Percentiles rank a stretch among this genome's conserved stretches.
Conservation (phyloP, 2,113 vertebrate species). For the Ariopsis seemanni region DNA sequence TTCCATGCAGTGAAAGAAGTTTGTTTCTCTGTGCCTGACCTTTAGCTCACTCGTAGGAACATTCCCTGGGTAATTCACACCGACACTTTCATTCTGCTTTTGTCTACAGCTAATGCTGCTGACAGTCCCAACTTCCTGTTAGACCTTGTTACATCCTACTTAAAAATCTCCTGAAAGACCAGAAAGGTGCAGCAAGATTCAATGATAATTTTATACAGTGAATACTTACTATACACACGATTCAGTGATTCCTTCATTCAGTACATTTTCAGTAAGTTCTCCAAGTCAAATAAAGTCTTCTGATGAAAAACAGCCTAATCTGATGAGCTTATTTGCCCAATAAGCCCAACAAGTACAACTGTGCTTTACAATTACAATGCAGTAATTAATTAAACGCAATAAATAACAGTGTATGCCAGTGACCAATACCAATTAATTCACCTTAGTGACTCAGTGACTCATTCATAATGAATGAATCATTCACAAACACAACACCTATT, state of each 20-base stretch:
- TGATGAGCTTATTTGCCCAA: not conserved
- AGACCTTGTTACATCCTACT: slow-evolving; percentile 43
- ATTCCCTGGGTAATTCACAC: slow-evolving; percentile 50
- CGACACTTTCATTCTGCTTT: slow-evolving; percentile 50
- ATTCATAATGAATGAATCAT: not conserved
- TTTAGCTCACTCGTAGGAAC: slow-evolving; percentile 59
- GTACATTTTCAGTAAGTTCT: not conserved
- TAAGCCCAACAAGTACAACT: not conserved
- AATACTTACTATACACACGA: not conserved
- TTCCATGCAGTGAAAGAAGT: slow-evolving; percentile 36
- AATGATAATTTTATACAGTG: slow-evolving; percentile 5
- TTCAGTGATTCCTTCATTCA: not conserved
- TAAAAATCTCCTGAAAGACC: slow-evolving; percentile 41
- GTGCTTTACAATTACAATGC: not conserved
- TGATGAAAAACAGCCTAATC: not conserved
- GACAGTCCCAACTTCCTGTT: slow-evolving; percentile 26
- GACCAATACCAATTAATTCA: not conserved
- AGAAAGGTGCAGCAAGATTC: slow-evolving; percentile 1
- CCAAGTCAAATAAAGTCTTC: not conserved
- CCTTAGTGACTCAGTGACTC: not conserved
- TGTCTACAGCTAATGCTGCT: slow-evolving; percentile 48
- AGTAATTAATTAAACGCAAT: too few relatives aligned
- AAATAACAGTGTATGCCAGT: not conserved
- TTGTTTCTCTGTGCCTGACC: slow-evolving; percentile 54
- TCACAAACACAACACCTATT: not conserved